phyloP scores from a whole-genome alignment of 2,888 invertebrate species.

The Dusona sp. region DNA sequence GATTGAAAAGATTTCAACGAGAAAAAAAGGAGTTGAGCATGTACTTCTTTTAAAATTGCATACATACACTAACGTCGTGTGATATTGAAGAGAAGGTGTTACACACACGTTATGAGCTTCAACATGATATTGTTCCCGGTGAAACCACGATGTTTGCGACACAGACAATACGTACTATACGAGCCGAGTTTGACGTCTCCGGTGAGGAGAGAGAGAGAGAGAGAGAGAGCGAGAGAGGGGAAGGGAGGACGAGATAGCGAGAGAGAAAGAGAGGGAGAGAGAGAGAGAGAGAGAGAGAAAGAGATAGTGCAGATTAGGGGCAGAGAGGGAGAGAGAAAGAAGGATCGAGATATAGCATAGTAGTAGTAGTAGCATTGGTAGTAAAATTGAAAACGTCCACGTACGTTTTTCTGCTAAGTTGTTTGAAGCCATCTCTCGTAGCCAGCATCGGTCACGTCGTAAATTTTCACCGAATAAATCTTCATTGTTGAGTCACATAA shows the following conservation, averaged over 20 bases:
- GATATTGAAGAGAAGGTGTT: conserved; percentile 14
- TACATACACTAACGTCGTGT: conserved; percentile 3
- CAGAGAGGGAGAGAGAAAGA: conserved; percentile 38
- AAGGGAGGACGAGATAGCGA: conserved; percentile 5
- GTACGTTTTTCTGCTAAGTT: conserved; percentile 77
- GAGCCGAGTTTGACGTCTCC: conserved; percentile 63
- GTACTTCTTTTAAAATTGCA: conserved; percentile 21
- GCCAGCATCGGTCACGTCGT: conserved; percentile 63
- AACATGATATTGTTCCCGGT: conserved; percentile 54
- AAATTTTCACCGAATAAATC: conserved; percentile 68
- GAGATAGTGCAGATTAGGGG: conserved; percentile 13
- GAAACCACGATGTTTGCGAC: conserved; percentile 66
- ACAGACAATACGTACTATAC: conserved; percentile 63
- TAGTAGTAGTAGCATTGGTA: conserved; percentile 64
- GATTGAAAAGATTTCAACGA: conserved; percentile 31
- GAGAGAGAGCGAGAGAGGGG: neutral
- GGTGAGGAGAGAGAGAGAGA: conserved; percentile 21
- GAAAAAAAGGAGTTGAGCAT: conserved; percentile 10
- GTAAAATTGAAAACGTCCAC: conserved; percentile 59
- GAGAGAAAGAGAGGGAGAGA: neutral
- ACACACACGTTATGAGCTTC: conserved; percentile 20
- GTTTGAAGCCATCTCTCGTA: conserved; percentile 72
- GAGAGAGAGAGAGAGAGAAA: conserved; percentile 2
- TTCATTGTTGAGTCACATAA: conserved; percentile 61
- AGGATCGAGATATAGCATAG: conserved; percentile 37